Evolutionary conservation across 2,797 vertebrate genomes (phyloP), one percentile per base, ranked within the genome.

Genomic region (Pagetopsis macropterus): DNA sequence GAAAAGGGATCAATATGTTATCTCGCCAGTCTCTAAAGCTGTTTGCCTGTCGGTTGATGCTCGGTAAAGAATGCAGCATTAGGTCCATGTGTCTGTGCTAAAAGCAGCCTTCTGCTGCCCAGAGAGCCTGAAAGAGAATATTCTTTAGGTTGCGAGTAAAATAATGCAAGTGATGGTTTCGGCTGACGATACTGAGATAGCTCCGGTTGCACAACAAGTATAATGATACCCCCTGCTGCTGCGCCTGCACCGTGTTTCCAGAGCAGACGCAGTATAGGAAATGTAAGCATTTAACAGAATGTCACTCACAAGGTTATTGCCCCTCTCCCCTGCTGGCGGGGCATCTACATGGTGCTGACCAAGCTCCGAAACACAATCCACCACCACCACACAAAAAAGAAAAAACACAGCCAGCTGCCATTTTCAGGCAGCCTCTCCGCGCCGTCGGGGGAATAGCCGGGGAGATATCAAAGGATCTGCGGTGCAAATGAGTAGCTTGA

Each of bases 251-350:
- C 46, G 61, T 88, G 90, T 93, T 92, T 89, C 90, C 80, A 78
- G 75, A 19, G 21, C 77, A 78, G 70, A 75, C 70, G 55, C 87
- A 87, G 89, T 87, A 92, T 84, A 87, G 88, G 86, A 91, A 92
- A 93, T 91, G 91, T 89, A 92, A 89, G 89, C 88, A 78, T 93
- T 94, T 89, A 93, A 92, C 80, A 16, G 84, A 93, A 95, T 92
- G 93, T 93, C 92, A 93, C 90, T 93, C 90, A 89, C 93, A 94
- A 94, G 94, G 94, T 95, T 92, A 95, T 64, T 85, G 87, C 84
- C 72, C 92, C 87, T 78, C 77, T 83, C 65, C 72, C 76, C 82
- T 90, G 89, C 91, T 92, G 88, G 92, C 90, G 86, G 84, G 81
- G 90, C 91, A 93, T 93, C 93, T 91, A 87, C 89, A 92, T 84